These are phyloP conservation scores for Helostoma temminkii DNA, from an alignment of 2,797 vertebrate genomes.

Conservation along the genomic window DNA sequence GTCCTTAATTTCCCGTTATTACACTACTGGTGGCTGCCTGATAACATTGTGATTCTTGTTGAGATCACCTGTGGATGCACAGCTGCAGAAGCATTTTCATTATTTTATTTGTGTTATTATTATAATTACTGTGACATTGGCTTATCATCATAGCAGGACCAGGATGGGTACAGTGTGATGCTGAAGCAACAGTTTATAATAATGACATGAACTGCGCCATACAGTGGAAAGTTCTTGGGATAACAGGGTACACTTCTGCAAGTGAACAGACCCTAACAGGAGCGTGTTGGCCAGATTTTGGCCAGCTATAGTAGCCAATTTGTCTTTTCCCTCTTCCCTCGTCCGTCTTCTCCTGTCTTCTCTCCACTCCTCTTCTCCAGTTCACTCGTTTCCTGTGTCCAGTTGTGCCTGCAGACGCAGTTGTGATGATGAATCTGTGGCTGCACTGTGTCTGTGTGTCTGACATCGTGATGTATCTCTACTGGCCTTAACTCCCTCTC, in stretches of 20 bases:
- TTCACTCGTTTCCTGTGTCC: conserved; percentile 80
- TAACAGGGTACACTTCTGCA: conserved; percentile 36
- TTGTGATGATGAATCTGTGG: conserved; percentile 88
- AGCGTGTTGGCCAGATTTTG: conserved; percentile 64
- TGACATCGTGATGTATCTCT: conserved; percentile 88
- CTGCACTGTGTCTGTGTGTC: conserved; percentile 85
- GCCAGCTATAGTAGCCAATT: conserved; percentile 61
- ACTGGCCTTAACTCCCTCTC: conserved; percentile 77
- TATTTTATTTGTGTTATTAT: neutral
- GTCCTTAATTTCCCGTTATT: neutral
- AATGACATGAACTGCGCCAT: conserved; percentile 12
- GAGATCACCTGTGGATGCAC: conserved; percentile 9
- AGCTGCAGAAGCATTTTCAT: neutral
- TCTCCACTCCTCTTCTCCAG: conserved; percentile 68
- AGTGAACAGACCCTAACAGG: conserved; percentile 39
- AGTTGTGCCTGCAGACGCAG: conserved; percentile 82
- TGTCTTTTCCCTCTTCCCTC: conserved; percentile 63
- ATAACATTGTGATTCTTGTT: neutral
- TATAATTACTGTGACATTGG: neutral
- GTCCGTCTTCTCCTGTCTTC: conserved; percentile 64
- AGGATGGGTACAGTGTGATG: neutral
- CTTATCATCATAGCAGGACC: neutral
- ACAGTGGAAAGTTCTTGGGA: conserved; percentile 18
- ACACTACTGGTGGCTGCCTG: neutral
- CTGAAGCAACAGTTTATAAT: conserved; percentile 7